Base-by-base conservation (phyloP, 2,888 invertebrate genomes). In the Acanthopleura granulata region DNA sequence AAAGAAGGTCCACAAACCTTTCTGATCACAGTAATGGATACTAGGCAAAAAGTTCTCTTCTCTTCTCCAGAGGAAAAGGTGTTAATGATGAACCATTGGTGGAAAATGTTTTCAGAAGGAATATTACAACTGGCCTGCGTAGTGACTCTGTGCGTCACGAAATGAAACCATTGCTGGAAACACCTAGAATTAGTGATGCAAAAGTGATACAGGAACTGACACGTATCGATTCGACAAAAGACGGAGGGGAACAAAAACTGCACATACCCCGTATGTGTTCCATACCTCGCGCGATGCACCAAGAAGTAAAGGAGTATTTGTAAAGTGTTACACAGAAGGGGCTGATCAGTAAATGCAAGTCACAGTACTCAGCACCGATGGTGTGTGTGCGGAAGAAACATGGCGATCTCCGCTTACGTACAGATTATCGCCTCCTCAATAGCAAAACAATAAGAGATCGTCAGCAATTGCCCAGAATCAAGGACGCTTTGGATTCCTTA, bases 331-430 rank as follows among this genome's bases (percentile, higher is more conserved):
- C 62, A 15, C 30, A 30, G n/a, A 69, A 62, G 27, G 74, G 74
- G 22, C 14, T 62, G 40, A 30, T 74, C 22, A 62, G 66, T 22
- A 62, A 74, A 25, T 74, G 66, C 12, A 69, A 40, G 15, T 66
- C 50, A 40, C 61, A 16, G 22, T 74, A 69, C 50, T 74, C 74
- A 16, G 22, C 49, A 22, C 74, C 74, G 40, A 22, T 62, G 14
- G 74, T 62, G 29, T 74, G 62, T n/a, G 74, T 74, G 18, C 74
- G 74, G 11, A 74, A 74, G 29, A 74, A 74, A 49, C 27, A 62
- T 62, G 74, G 74, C 16, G 62, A 66, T 12, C 66, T 74, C 1
- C 62, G 74, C 9, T 16, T 74, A 3, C 62, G 74, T n/a, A 29
- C 25, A 18, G 74, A 74, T 66, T 74, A 74, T 50, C 62, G 74